A percentile compares a stretch with the other conserved stretches of the same genome.
These are phyloP conservation scores for Pteronotus mesoamericanus DNA, from an alignment of 2,797 vertebrate species.

Conservation along the genomic window DNA sequence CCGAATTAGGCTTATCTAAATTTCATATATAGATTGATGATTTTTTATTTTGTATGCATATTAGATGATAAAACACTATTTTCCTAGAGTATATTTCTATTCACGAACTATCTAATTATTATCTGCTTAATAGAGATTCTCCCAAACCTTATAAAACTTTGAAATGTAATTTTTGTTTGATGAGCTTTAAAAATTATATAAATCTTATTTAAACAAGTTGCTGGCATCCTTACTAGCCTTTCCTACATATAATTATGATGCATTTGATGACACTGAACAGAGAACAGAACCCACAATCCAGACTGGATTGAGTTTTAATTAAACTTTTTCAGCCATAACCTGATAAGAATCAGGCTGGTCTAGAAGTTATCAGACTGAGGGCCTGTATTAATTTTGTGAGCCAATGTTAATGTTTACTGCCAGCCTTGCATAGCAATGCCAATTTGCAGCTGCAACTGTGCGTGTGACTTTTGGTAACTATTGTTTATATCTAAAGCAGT, in stretches of 20 bases:
- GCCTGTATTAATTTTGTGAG: neutral
- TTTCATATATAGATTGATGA: neutral
- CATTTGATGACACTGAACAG: neutral
- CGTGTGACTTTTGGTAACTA: neutral
- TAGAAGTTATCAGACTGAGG: neutral
- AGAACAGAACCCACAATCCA: neutral
- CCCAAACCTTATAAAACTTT: slow-evolving; percentile 21
- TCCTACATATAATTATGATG: neutral
- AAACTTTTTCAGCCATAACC: slow-evolving; percentile 23
- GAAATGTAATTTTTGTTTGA: slow-evolving; percentile 18
- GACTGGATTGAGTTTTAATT: slow-evolving; percentile 46
- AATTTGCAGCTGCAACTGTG: neutral
- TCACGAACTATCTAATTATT: slow-evolving; percentile 3
- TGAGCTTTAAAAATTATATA: slow-evolving; percentile 30
- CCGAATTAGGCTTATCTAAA: slow-evolving; percentile 7
- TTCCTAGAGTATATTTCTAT: slow-evolving; percentile 29
- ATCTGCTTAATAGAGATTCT: neutral
- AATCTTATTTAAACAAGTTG: neutral
- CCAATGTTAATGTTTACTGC: neutral
- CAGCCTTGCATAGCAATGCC: neutral
- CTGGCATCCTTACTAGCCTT: neutral
- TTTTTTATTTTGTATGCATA: slow-evolving; percentile 24
- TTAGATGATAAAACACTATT: slow-evolving; percentile 3
- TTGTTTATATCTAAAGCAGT: slow-evolving; percentile 47
- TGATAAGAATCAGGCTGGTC: slow-evolving; percentile 19